A percentile compares a stretch with the other conserved stretches of the same genome.
phyloP scores from a whole-genome alignment of 2,888 invertebrate species.

The Cinara cedri region DNA sequence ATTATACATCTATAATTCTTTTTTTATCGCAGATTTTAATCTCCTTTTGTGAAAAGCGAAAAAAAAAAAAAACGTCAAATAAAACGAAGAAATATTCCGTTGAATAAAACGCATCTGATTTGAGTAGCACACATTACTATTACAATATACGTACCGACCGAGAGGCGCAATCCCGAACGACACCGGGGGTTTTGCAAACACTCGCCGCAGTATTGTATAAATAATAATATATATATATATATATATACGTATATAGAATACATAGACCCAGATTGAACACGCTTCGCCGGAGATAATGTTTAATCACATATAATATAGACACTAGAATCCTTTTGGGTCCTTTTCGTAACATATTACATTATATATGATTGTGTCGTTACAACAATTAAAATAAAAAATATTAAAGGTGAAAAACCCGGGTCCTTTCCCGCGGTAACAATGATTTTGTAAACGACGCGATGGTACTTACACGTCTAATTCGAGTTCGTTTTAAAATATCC shows the following conservation, averaged over 20 bases:
- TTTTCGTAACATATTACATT: neutral
- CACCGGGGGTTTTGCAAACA: conserved; percentile 21
- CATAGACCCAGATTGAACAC: conserved; percentile 19
- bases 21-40: conserved; percentile 16
- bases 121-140: no score
- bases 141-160: no score
- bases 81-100: no score
- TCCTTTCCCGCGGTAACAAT: no score
- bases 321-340: neutral
- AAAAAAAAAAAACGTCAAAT: conserved; percentile 15
- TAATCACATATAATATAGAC: conserved; percentile 1
- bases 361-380: no score
- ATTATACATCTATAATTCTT: neutral
- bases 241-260: neutral
- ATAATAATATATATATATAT: no score
- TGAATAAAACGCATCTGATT: no score
- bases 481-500: no score
- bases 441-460: no score
- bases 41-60: neutral
- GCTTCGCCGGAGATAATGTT: conserved; percentile 22
- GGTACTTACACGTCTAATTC: no score
- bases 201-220: neutral
- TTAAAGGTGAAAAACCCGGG: neutral
- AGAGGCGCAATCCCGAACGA: no score
- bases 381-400: neutral